Percentiles rank a stretch among this genome's conserved stretches.
These are phyloP conservation scores for Meloidogyne chitwoodi DNA, from an alignment of 1,140 invertebrate species.

Conservation along the genomic window DNA sequence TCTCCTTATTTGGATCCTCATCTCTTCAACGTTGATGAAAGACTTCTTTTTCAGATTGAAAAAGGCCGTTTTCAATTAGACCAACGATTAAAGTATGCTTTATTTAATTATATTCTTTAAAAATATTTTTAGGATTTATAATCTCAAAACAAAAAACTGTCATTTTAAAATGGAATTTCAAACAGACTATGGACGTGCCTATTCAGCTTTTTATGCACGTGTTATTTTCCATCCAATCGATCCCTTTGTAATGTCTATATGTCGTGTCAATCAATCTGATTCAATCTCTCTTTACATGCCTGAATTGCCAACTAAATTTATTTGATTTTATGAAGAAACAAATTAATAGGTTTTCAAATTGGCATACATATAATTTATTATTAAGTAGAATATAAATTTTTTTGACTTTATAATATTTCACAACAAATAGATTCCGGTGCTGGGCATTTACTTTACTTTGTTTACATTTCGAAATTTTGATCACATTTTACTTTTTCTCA, in stretches of 20 bases:
- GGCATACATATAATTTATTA: too few species aligned
- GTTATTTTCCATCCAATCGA: slow-evolving; percentile 33
- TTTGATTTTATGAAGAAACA: not conserved
- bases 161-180: slow-evolving; percentile 29
- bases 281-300: slow-evolving; percentile 10
- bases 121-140: slow-evolving; percentile 30
- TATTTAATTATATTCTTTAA: not conserved
- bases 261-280: slow-evolving; percentile 7
- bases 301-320: not conserved
- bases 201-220: not conserved
- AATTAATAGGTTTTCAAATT: too few species aligned
- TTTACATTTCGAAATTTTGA: too few species aligned
- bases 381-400: too few species aligned
- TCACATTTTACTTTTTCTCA: not conserved
- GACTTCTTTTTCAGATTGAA: slow-evolving; percentile 9
- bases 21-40: slow-evolving; percentile 37
- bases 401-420: too few species aligned
- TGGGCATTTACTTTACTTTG: too few species aligned
- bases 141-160: slow-evolving; percentile 27
- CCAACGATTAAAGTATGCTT: slow-evolving; percentile 14
- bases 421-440: too few species aligned
- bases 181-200: not conserved
- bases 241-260: slow-evolving; percentile 29
- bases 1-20: slow-evolving; percentile 44
- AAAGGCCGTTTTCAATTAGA: slow-evolving; percentile 27